Evolutionary conservation across 2,888 invertebrate genomes (phyloP).

Genomic region (Lissonota sp.): DNA sequence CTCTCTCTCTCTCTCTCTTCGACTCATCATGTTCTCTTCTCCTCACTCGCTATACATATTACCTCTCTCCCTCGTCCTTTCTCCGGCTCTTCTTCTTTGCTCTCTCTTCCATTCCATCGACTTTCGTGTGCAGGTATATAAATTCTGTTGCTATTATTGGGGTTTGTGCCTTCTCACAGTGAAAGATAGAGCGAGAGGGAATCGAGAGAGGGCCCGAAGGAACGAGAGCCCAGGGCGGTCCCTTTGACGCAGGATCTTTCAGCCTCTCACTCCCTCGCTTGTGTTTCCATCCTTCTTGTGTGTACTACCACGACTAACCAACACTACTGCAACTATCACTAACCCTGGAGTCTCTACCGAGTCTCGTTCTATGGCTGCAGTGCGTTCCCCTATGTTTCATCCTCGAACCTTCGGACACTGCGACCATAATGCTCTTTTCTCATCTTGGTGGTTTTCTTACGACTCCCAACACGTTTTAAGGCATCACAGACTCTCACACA

Average conservation of each 20-base stretch:
- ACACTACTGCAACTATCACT: conserved; percentile 37
- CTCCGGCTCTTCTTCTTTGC: conserved; percentile 62
- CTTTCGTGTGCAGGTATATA: conserved; percentile 82
- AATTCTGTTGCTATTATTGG: conserved; percentile 83
- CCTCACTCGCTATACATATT: conserved; percentile 62
- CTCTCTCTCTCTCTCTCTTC: conserved; percentile 50
- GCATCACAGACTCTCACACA: conserved; percentile 8
- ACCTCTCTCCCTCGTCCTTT: conserved; percentile 45
- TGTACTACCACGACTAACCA: conserved; percentile 41
- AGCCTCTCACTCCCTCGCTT: conserved; percentile 66
- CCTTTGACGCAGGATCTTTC: conserved; percentile 77
- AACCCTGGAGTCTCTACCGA: conserved; percentile 49
- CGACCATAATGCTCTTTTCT: conserved; percentile 26
- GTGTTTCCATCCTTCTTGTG: conserved; percentile 55
- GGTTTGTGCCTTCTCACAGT: conserved; percentile 81
- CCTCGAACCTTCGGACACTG: conserved; percentile 22
- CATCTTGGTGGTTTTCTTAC: conserved; percentile 11
- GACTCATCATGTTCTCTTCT: conserved; percentile 48
- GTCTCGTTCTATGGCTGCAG: neutral
- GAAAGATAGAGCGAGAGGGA: conserved; percentile 70
- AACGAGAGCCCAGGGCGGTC: conserved; percentile 74
- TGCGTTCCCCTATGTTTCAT: conserved; percentile 39
- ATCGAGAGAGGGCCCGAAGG: conserved; percentile 68
- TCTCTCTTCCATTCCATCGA: conserved; percentile 76
- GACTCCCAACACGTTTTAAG: conserved; percentile 25